Evolutionary conservation across 2,888 invertebrate species (phyloP).

Genomic region (Syrphus vitripennis): DNA sequence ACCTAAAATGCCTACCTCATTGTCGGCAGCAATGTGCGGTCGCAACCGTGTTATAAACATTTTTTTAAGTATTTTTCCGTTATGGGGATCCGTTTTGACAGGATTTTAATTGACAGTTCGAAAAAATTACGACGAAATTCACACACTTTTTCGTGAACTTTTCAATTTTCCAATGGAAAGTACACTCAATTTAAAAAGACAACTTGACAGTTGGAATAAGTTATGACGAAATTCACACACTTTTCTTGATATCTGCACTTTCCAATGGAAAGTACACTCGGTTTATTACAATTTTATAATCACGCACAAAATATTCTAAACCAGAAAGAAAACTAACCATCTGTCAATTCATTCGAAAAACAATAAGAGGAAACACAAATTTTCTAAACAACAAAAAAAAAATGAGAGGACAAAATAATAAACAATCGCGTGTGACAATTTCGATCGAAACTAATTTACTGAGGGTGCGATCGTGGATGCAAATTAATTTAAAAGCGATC

Average conservation of each 20-base stretch:
- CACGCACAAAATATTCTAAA: neutral
- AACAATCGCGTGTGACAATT: slow-evolving; percentile 46
- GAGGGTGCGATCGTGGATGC: slow-evolving; percentile 62
- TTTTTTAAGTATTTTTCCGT: slow-evolving; percentile 75
- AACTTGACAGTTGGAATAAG: neutral
- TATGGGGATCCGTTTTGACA: slow-evolving; percentile 76
- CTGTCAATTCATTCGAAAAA: neutral
- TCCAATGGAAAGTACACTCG: neutral
- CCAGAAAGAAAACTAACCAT: neutral
- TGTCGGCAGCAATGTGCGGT: slow-evolving; percentile 75
- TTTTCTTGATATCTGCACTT: neutral
- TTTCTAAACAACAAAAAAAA: neutral
- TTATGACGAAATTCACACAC: neutral
- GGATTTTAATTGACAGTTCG: slow-evolving; percentile 34
- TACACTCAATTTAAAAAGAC: too few species aligned
- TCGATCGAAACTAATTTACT: slow-evolving; percentile 62
- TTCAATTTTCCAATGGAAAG: neutral
- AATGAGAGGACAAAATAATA: neutral
- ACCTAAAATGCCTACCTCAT: slow-evolving; percentile 76
- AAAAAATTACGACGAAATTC: neutral
- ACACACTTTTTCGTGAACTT: neutral
- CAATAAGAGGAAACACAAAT: neutral
- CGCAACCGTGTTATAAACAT: slow-evolving; percentile 79
- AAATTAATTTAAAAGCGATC: slow-evolving; percentile 74
- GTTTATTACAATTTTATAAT: neutral